These are phyloP conservation scores for Sebastes taczanowskii DNA, from an alignment of 2,797 vertebrate species.

Conservation along the genomic window DNA sequence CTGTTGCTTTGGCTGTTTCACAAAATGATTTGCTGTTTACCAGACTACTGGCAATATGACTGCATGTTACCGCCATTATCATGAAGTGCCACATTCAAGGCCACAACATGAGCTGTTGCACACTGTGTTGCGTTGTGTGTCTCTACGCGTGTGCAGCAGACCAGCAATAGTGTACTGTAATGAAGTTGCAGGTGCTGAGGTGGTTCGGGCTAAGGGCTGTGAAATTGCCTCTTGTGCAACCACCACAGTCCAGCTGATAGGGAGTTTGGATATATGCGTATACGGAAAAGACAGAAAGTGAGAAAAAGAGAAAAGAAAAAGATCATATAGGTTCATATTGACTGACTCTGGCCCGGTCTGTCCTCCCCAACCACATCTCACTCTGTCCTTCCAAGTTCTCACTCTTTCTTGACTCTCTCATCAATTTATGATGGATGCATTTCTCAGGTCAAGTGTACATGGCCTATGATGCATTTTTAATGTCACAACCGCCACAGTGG, in stretches of 20 bases:
- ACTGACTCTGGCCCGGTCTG: slow-evolving; percentile 1
- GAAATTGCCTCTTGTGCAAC: slow-evolving; percentile 77
- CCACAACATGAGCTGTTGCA: slow-evolving; percentile 22
- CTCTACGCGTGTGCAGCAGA: slow-evolving; percentile 18
- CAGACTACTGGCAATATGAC: slow-evolving; percentile 14
- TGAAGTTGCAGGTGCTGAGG: slow-evolving; percentile 62
- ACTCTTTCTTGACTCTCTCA: neutral
- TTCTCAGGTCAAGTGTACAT: slow-evolving; percentile 40
- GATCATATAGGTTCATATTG: slow-evolving; percentile 2
- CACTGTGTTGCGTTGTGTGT: neutral
- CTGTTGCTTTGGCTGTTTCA: slow-evolving; percentile 16
- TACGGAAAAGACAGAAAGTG: neutral
- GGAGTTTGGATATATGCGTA: slow-evolving; percentile 19
- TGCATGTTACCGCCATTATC: slow-evolving; percentile 26
- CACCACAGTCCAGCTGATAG: slow-evolving; percentile 18
- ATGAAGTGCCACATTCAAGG: slow-evolving; percentile 35
- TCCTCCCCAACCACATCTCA: slow-evolving; percentile 1
- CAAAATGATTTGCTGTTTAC: slow-evolving; percentile 26
- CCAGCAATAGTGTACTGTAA: slow-evolving; percentile 27
- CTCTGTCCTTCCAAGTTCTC: slow-evolving; percentile 6
- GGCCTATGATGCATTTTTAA: slow-evolving; percentile 39
- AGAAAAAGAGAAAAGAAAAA: neutral
- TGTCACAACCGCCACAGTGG: neutral
- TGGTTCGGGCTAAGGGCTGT: slow-evolving; percentile 73
- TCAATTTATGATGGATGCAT: slow-evolving; percentile 39